A percentile compares a stretch with the other conserved stretches of the same genome.
These are phyloP conservation scores for Ornithoptera priamus DNA, from an alignment of 2,888 invertebrate species.

Conservation along the genomic window DNA sequence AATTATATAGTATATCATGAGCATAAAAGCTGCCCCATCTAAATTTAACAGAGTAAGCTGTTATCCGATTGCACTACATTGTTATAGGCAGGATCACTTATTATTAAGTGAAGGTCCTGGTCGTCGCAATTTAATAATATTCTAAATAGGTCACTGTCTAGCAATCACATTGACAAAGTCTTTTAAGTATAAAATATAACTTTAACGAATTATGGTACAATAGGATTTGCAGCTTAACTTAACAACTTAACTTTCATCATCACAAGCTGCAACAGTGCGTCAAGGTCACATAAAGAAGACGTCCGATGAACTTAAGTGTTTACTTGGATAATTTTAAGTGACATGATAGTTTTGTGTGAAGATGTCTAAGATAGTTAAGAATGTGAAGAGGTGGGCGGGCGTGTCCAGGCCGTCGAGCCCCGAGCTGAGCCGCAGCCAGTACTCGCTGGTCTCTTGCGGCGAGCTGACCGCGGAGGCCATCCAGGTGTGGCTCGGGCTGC, in stretches of 20 bases:
- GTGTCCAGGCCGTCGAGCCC: slow-evolving; percentile 52
- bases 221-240: not conserved
- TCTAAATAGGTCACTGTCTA: too few relatives aligned
- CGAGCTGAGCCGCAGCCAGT: slow-evolving; percentile 72
- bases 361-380: slow-evolving; percentile 55
- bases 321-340: not conserved
- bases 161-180: too few relatives aligned
- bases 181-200: not conserved
- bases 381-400: slow-evolving; percentile 57
- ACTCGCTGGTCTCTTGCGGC: slow-evolving; percentile 69
- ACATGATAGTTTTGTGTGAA: slow-evolving; percentile 21
- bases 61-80: too few relatives aligned
- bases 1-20: too few relatives aligned
- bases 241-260: not conserved
- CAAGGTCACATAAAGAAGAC: not conserved
- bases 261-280: not conserved
- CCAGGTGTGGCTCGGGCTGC: slow-evolving; percentile 83
- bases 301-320: not conserved
- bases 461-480: slow-evolving; percentile 81
- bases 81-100: too few relatives aligned
- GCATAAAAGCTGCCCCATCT: too few relatives aligned
- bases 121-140: too few relatives aligned
- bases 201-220: not conserved
- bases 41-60: too few relatives aligned
- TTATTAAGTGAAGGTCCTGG: too few relatives aligned